Percentiles rank a stretch among this genome's conserved stretches.
Conservation (phyloP, 2,113 vertebrate genomes). For the Coturnix japonica region DNA sequence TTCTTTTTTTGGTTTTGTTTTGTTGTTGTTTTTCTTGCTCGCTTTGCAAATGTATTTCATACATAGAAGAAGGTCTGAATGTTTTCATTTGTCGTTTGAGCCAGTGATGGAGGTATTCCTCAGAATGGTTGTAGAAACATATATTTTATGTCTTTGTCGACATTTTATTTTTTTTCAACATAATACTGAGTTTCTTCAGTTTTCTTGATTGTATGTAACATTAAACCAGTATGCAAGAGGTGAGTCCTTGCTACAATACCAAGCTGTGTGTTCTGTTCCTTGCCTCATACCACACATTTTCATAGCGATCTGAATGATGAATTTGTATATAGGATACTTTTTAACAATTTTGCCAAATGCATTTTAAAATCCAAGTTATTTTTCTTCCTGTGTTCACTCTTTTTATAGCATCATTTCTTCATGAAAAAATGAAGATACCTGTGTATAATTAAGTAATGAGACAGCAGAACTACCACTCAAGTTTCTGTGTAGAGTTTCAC, state of each 20-base stretch:
- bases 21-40: too few species aligned
- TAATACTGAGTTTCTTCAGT: neutral
- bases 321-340: neutral
- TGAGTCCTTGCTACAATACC: neutral
- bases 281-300: neutral
- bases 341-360: neutral
- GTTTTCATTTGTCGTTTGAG: neutral
- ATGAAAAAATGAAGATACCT: neutral
- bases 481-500: neutral
- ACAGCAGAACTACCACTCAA: neutral
- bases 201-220: neutral
- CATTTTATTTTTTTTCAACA: neutral
- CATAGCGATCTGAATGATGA: neutral
- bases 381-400: neutral
- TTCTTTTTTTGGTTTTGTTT: too few species aligned
- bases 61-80: neutral
- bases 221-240: neutral
- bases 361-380: neutral
- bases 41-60: neutral
- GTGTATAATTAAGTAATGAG: neutral
- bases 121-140: neutral
- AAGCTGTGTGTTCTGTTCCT: neutral
- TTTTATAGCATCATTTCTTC: neutral
- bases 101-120: neutral
- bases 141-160: neutral